A percentile compares a stretch with the other conserved stretches of the same genome.
Conservation (phyloP, 2,113 vertebrate species). For the Cariama cristata region DNA sequence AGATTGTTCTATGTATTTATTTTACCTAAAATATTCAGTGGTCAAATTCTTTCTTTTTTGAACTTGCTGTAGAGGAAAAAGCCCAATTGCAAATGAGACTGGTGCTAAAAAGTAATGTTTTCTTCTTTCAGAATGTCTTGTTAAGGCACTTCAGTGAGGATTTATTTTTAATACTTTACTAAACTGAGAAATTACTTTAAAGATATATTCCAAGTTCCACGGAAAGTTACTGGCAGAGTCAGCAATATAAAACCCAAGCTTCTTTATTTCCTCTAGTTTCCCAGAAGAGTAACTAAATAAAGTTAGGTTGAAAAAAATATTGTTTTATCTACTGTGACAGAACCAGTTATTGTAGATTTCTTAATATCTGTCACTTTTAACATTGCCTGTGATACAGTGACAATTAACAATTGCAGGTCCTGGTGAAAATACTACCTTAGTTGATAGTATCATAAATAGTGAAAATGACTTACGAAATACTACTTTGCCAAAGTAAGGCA, state of each 20-base stretch:
- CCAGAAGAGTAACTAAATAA: neutral
- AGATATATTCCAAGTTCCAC: neutral
- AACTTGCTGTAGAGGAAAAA: neutral
- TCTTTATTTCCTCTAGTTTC: neutral
- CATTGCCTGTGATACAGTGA: neutral
- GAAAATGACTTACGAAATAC: neutral
- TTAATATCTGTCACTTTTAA: conserved; percentile 1
- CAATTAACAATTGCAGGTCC: neutral
- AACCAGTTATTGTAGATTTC: neutral
- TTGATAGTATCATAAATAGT: neutral
- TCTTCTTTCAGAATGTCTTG: neutral
- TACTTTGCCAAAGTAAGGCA: neutral
- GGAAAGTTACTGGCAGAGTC: neutral
- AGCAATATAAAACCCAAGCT: neutral
- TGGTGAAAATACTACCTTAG: neutral
- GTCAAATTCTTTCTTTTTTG: neutral
- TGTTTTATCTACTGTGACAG: neutral
- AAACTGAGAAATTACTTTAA: neutral
- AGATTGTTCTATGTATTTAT: neutral
- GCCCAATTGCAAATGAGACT: neutral
- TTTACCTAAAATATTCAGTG: neutral
- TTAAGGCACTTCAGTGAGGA: neutral
- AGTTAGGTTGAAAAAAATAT: neutral
- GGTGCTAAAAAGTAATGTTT: neutral
- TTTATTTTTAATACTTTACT: neutral